A percentile compares a stretch with the other conserved stretches of the same genome.
Evolutionary conservation across 2,113 vertebrate species (phyloP).

Genomic region (Tachycineta bicolor): DNA sequence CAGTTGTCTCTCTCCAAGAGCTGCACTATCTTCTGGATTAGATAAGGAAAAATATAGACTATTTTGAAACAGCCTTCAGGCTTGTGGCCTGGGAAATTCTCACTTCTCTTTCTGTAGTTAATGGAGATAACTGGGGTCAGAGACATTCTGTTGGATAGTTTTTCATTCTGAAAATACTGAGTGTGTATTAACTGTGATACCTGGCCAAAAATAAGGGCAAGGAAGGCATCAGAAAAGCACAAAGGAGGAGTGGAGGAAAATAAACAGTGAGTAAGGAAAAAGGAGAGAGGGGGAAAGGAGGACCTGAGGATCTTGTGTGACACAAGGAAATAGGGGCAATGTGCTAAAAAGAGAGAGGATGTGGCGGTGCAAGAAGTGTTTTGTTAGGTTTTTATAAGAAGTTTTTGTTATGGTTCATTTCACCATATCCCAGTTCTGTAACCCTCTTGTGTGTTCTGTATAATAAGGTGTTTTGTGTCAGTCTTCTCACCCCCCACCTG

Average conservation of each 20-base stretch:
- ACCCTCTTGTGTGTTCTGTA: no score
- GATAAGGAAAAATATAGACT: background rate
- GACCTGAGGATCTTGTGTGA: background rate
- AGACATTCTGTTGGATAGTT: background rate
- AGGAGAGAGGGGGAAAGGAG: background rate
- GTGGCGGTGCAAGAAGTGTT: no score
- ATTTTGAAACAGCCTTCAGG: background rate
- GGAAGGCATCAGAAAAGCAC: background rate
- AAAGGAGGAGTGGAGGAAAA: background rate
- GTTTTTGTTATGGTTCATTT: no score
- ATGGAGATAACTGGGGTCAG: background rate
- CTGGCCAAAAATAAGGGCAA: background rate
- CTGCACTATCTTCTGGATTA: background rate
- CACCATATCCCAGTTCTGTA: no score
- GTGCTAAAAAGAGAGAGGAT: background rate
- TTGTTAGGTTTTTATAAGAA: no score
- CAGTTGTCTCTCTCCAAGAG: background rate
- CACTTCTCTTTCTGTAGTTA: background rate
- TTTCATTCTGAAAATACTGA: background rate
- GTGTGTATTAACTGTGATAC: background rate
- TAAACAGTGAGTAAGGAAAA: background rate
- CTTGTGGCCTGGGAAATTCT: background rate
- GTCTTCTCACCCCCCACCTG: no score
- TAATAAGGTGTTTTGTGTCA: no score
- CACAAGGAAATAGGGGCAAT: background rate